Conservation (phyloP, 2,888 invertebrate species). For the Penaeus monodon region DNA sequence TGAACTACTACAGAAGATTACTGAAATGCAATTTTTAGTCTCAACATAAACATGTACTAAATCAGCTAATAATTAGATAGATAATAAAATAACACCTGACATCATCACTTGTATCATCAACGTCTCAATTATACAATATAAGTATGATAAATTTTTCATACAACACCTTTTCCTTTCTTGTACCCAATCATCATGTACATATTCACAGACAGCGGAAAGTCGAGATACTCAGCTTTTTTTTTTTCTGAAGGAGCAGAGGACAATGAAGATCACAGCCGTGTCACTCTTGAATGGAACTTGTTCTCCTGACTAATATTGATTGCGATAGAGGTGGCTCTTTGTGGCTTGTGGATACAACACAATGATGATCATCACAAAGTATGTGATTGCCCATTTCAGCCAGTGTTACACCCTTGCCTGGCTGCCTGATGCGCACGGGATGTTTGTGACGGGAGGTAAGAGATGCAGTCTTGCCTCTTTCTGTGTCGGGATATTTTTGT, state of each 20-base stretch:
- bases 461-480: too few species aligned
- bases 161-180: not conserved
- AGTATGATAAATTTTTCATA: too few species aligned
- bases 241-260: constrained; percentile 51
- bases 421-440: constrained; percentile 71
- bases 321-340: constrained; percentile 68
- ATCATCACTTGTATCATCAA: too few species aligned
- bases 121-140: too few species aligned
- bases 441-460: constrained; percentile 71
- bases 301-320: constrained; percentile 70
- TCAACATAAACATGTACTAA: too few species aligned
- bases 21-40: too few species aligned
- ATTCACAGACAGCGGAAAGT: constrained; percentile 41
- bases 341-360: constrained; percentile 68
- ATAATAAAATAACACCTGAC: too few species aligned
- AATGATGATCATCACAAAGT: constrained; percentile 67
- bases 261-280: constrained; percentile 65
- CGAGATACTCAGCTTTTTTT: constrained; percentile 42
- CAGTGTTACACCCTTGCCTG: constrained; percentile 69
- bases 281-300: constrained; percentile 71
- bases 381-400: constrained; percentile 69
- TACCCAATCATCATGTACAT: too few species aligned
- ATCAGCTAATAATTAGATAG: too few species aligned
- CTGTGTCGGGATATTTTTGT: too few species aligned
- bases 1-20: too few species aligned